Evolutionary conservation across 2,113 vertebrate species (phyloP).

Genomic region (Probosciger aterrimus): DNA sequence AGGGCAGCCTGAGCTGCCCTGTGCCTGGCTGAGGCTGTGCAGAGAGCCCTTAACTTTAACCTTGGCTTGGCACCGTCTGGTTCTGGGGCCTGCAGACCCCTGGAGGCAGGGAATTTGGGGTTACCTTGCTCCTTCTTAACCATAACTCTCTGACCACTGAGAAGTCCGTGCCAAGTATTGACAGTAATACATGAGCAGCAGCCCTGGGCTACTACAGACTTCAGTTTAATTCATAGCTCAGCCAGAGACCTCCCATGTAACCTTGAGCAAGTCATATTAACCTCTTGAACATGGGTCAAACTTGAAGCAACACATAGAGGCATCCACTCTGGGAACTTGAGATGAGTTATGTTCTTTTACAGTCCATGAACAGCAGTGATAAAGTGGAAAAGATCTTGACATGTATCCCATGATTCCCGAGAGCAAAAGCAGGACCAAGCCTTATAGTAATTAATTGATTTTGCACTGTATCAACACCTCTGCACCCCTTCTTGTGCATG

Average conservation of each 20-base stretch:
- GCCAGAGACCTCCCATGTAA: not conserved
- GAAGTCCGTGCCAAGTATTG: fast-evolving
- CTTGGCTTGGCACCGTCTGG: not conserved
- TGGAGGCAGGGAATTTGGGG: not conserved
- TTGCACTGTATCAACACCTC: not conserved
- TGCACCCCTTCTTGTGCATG: not conserved
- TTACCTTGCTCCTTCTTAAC: not conserved
- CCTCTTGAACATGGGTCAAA: not conserved
- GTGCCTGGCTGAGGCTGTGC: not conserved
- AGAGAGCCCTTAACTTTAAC: fast-evolving
- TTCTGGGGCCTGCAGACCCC: not conserved
- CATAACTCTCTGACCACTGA: not conserved
- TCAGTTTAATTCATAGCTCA: not conserved
- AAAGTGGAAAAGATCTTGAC: not conserved
- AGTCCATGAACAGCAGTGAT: not conserved
- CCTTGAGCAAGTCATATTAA: not conserved
- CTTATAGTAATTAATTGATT: not conserved
- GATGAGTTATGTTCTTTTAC: not conserved
- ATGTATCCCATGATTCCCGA: not conserved
- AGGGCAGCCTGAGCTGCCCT: not conserved
- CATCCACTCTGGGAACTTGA: not conserved
- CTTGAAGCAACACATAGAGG: not conserved
- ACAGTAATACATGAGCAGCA: not conserved
- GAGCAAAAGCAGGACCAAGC: not conserved
- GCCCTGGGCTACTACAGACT: not conserved